phyloP scores from a whole-genome alignment of 2,888 invertebrate genomes.

The Trissoscelio sp. region DNA sequence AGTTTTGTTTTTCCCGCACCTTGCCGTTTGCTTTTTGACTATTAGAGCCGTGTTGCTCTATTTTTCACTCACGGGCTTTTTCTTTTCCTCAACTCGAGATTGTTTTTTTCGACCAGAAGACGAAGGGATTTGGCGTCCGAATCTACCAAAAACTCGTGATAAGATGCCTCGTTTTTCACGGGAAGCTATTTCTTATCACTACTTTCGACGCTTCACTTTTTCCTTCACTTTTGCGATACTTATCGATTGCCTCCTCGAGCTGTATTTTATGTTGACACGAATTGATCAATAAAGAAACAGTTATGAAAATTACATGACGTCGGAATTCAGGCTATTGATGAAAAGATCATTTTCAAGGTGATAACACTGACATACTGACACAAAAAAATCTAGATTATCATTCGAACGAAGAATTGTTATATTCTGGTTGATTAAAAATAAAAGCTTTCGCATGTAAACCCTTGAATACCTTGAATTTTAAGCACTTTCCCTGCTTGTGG shows the following conservation, averaged over 20 bases:
- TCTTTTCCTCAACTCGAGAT: conserved; percentile 24
- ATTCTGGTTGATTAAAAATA: not conserved
- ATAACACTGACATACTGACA: conserved; percentile 29
- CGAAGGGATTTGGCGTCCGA: conserved; percentile 49
- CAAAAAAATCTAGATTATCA: not conserved
- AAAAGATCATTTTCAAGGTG: conserved; percentile 28
- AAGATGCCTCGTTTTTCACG: conserved; percentile 64
- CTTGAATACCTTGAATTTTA: not conserved
- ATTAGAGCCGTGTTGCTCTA: conserved; percentile 30
- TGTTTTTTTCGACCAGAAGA: conserved; percentile 41
- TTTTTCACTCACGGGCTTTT: conserved; percentile 30
- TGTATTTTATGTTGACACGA: conserved; percentile 50
- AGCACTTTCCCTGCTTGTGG: not conserved
- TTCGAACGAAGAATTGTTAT: not conserved
- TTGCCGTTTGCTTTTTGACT: conserved; percentile 20
- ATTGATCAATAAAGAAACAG: conserved; percentile 60
- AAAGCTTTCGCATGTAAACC: not conserved
- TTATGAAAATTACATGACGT: conserved; percentile 52
- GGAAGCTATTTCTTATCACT: conserved; percentile 60
- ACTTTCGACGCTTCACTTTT: conserved; percentile 56
- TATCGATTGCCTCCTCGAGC: conserved; percentile 52
- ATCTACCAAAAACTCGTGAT: conserved; percentile 59
- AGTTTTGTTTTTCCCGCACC: conserved; percentile 8
- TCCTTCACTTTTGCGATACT: conserved; percentile 52
- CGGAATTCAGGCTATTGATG: conserved; percentile 19